Percentiles rank a stretch among this genome's conserved stretches.
These are phyloP conservation scores for Thaumetopoea pityocampa DNA, from an alignment of 1,140 invertebrate genomes.

Conservation along the genomic window DNA sequence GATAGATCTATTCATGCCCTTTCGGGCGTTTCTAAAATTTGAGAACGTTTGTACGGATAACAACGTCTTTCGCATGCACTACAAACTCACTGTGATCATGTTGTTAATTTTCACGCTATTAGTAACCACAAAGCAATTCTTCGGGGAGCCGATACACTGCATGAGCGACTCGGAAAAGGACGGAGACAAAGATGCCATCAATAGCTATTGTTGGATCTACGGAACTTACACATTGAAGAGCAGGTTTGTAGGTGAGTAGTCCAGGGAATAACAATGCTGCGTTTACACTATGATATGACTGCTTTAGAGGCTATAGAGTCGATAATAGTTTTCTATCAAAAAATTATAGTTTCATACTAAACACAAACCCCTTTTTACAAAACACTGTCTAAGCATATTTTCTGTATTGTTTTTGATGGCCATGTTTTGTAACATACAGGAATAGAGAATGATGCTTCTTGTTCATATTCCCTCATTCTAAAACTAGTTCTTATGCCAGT, in stretches of 20 bases:
- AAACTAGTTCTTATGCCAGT: no score
- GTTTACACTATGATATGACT: no score
- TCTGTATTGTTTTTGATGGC: no score
- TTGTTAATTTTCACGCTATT: conserved; percentile 80
- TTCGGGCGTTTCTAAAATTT: conserved; percentile 75
- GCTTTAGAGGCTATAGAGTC: no score
- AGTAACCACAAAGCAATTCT: conserved; percentile 83
- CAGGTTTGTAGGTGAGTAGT: conserved; percentile 54
- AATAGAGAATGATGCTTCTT: no score
- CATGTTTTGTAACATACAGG: no score
- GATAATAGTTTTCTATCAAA: no score
- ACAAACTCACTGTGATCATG: conserved; percentile 80
- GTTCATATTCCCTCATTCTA: no score
- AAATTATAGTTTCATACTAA: no score
- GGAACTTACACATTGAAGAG: conserved; percentile 82
- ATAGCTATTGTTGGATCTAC: conserved; percentile 87
- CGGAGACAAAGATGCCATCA: conserved; percentile 76
- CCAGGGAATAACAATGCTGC: no score
- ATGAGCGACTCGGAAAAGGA: conserved; percentile 69
- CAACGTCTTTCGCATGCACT: conserved; percentile 81
- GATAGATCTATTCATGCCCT: conserved; percentile 63
- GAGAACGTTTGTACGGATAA: conserved; percentile 81
- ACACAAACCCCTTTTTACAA: no score
- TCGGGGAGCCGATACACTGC: conserved; percentile 83
- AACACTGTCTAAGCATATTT: no score